Evolutionary conservation across 1,140 invertebrate species (phyloP).

Genomic region (Cepaea nemoralis): DNA sequence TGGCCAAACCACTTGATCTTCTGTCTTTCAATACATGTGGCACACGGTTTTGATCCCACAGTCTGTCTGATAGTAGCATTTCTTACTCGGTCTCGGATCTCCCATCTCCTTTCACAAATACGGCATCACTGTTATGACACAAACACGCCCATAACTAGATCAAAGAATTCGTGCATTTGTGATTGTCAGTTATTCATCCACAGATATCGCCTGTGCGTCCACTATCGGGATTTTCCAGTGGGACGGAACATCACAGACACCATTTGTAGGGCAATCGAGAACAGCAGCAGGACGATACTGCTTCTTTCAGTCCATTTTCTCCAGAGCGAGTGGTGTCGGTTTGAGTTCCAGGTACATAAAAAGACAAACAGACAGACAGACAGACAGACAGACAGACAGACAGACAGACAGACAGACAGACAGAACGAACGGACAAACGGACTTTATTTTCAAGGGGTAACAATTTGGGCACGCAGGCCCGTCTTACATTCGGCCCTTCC

Average conservation of each 20-base stretch:
- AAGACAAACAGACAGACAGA: no score
- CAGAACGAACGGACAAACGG: no score
- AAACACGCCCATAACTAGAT: background rate
- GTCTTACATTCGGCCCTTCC: no score
- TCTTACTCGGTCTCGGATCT: no score
- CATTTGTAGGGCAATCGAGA: conserved; percentile 48
- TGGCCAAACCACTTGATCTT: no score
- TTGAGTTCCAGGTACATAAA: conserved; percentile 50
- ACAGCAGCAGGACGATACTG: conserved; percentile 53
- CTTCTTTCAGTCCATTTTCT: conserved; percentile 51
- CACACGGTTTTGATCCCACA: no score
- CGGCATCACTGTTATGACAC: no score
- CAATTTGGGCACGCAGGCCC: no score
- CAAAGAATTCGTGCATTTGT: background rate
- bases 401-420: background rate
- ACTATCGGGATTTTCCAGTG: conserved; percentile 57
- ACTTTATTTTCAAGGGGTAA: no score
- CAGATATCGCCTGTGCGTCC: conserved; percentile 57
- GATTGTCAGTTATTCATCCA: background rate
- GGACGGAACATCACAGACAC: conserved; percentile 53
- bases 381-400: background rate
- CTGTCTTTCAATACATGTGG: no score
- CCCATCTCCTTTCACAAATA: no score
- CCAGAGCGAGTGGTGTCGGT: conserved; percentile 59
- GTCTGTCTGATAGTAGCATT: no score